These are phyloP conservation scores for Clarias macrocephalus DNA, from an alignment of 2,113 vertebrate species.

Conservation along the genomic window DNA sequence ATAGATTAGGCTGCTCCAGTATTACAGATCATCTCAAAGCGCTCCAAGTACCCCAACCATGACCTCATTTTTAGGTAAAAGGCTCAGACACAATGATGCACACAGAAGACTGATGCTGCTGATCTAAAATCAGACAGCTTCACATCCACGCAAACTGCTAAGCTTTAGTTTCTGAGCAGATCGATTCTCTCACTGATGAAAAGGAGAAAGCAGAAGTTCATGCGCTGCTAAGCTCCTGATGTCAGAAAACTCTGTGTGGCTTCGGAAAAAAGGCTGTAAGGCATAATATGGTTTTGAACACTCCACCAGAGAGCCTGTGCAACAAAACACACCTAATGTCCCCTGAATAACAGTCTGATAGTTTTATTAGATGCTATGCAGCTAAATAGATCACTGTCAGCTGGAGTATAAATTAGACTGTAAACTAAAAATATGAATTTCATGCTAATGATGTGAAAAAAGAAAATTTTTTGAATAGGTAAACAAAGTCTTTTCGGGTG, in stretches of 20 bases:
- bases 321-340: constrained; percentile 22
- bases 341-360: constrained; percentile 36
- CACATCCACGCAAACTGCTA: neutral
- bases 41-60: neutral
- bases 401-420: neutral
- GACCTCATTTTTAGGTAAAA: constrained; percentile 11
- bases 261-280: constrained; percentile 4
- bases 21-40: neutral
- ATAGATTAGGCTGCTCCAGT: neutral
- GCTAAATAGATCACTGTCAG: constrained; percentile 29
- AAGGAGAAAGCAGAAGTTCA: neutral
- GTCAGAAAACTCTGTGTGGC: neutral
- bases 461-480: too few relatives aligned
- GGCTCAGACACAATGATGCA: neutral
- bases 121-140: constrained; percentile 24
- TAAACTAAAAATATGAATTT: neutral
- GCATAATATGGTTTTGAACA: neutral
- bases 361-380: constrained; percentile 33
- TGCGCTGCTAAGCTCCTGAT: constrained; percentile 13
- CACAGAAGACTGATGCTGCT: neutral
- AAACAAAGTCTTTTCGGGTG: too few relatives aligned
- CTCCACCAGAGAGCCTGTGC: neutral
- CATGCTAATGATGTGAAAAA: too few relatives aligned
- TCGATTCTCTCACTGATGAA: constrained; percentile 42
- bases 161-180: constrained; percentile 18